phyloP scores from a whole-genome alignment of 2,888 invertebrate species.

The Cryptus viduatorius region DNA sequence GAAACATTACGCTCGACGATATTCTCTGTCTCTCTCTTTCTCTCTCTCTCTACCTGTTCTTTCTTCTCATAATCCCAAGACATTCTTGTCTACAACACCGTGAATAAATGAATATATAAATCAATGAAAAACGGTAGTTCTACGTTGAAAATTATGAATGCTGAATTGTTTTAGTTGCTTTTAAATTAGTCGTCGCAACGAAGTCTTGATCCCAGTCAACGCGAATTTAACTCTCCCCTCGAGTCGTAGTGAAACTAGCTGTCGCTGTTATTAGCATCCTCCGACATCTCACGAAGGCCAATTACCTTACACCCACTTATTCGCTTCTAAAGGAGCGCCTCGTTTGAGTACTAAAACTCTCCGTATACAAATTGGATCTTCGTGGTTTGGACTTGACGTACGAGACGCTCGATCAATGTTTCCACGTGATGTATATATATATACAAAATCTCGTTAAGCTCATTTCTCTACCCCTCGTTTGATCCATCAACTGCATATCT shows the following conservation, averaged over 20 bases:
- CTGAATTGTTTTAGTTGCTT: neutral
- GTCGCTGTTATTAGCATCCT: conserved; percentile 52
- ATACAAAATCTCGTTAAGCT: neutral
- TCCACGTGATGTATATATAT: conserved; percentile 18
- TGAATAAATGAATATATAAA: conserved; percentile 8
- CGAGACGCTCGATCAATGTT: conserved; percentile 41
- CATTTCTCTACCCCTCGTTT: conserved; percentile 28
- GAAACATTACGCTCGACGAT: neutral
- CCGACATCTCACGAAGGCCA: conserved; percentile 49
- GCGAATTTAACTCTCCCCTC: conserved; percentile 19
- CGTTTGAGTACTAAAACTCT: conserved; percentile 33
- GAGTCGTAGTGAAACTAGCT: conserved; percentile 26
- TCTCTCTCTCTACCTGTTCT: neutral
- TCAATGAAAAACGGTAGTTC: neutral
- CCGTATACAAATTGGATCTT: conserved; percentile 51
- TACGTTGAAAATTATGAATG: neutral
- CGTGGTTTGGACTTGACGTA: conserved; percentile 7
- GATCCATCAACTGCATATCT: conserved; percentile 7
- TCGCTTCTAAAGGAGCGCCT: conserved; percentile 44
- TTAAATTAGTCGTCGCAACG: conserved; percentile 13
- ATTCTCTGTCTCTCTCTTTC: neutral
- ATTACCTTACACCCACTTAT: conserved; percentile 59
- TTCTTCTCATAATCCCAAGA: neutral
- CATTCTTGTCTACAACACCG: neutral
- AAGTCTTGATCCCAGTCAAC: neutral